Percentiles rank a stretch among this genome's conserved stretches.
Conservation (phyloP, 2,797 vertebrate species). For the Poeciliopsis turneri region DNA sequence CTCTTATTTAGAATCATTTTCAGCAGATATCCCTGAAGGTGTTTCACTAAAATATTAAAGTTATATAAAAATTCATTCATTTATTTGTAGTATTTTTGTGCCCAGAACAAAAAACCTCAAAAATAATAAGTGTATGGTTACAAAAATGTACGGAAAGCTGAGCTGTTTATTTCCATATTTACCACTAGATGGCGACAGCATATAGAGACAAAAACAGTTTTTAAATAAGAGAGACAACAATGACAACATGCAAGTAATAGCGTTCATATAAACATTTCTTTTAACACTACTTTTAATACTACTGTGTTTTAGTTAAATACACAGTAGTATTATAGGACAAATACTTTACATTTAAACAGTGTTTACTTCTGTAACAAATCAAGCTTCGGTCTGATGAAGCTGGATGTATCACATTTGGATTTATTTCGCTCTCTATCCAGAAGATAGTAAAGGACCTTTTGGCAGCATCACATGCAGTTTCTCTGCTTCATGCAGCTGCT, state of each 20-base stretch:
- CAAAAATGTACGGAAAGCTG: neutral
- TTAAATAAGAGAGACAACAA: neutral
- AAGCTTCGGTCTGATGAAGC: neutral
- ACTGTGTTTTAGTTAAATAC: neutral
- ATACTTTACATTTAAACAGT: neutral
- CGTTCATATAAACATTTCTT: neutral
- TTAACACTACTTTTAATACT: neutral
- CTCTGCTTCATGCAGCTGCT: neutral
- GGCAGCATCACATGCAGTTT: neutral
- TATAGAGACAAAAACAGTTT: constrained; percentile 13
- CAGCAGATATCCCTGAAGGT: neutral
- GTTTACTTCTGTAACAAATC: neutral
- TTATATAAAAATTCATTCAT: too few species aligned
- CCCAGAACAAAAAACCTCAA: neutral
- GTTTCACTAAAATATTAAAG: neutral
- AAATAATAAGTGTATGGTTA: neutral
- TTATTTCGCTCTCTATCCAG: neutral
- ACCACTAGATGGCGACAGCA: constrained; percentile 70
- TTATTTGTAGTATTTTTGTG: neutral
- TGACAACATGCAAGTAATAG: neutral
- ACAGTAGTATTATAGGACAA: neutral
- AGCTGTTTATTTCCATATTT: neutral
- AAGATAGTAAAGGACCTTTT: neutral
- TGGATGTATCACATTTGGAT: neutral
- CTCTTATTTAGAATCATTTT: neutral